phyloP scores from a whole-genome alignment of 2,888 invertebrate genomes.

The Dinocampus coccinellae region DNA sequence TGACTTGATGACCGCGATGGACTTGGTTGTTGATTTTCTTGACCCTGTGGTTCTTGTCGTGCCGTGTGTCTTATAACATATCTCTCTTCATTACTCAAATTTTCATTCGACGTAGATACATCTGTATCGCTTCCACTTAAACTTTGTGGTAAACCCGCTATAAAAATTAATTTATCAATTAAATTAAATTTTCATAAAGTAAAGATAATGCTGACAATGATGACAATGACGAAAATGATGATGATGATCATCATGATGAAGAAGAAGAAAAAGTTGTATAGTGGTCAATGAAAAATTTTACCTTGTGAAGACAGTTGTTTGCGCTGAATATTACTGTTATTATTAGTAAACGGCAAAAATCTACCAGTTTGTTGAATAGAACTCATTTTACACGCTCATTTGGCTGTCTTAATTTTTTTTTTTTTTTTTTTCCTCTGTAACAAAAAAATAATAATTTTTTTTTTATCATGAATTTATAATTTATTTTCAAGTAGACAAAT shows the following conservation, averaged over 20 bases:
- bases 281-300: constrained; percentile 41
- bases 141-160: constrained; percentile 79
- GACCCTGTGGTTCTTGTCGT: constrained; percentile 92
- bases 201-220: not conserved
- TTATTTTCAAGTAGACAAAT: not conserved
- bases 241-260: not conserved
- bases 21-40: constrained; percentile 80
- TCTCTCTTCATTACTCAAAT: constrained; percentile 86
- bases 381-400: constrained; percentile 71
- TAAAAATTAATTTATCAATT: constrained; percentile 39
- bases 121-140: constrained; percentile 91
- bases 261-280: too few relatives aligned
- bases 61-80: constrained; percentile 86
- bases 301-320: constrained; percentile 72
- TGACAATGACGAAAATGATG: constrained; percentile 4
- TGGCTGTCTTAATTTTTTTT: constrained; percentile 62
- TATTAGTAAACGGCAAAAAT: constrained; percentile 74
- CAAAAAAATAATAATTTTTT: constrained; percentile 55
- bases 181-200: not conserved
- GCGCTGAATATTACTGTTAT: constrained; percentile 72
- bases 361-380: constrained; percentile 76
- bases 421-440: constrained; percentile 71
- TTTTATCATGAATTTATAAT: not conserved
- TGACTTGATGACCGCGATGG: constrained; percentile 73
- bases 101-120: constrained; percentile 91